Base-by-base conservation (phyloP, 1,140 invertebrate genomes). In the Conus betulinus region DNA sequence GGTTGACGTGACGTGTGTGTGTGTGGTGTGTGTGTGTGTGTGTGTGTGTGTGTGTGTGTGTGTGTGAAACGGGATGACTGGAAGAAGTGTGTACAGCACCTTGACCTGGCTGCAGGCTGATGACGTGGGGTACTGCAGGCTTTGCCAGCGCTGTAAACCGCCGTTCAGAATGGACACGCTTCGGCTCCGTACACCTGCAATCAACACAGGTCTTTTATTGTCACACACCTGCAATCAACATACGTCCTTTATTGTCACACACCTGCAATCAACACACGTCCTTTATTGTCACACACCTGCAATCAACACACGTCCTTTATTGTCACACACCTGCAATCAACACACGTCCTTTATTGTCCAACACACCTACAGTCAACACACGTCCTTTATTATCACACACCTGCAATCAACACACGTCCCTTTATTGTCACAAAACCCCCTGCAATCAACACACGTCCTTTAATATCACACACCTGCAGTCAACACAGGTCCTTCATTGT, bases 141-240 rank as follows among this genome's bases (percentile, higher is more conserved):
- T 83, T 17, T 67, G 79, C 92, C 92, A 93, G 86, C 90, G 89
- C 55, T 87, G 81, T 25, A 90, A 83, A n/a, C 92, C 92, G 15
- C 92, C 92, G 88, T 93, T 79, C 53, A 93, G 85, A 55, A 93
- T 87, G 15, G 90, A 92, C 25, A 93, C 90, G 10, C 87, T 15
- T 90, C 76, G 17, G 91, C 90, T 57, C 92, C 92, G 88, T 90
- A 92, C 4, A 89, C n/a, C 89, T 92, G 76, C 39, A 88, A 67
- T 83, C 39, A 13, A 17, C 39, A 3, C 52, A 79, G 3, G 57
- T 51, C 87, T 90, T 89, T 57, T 85, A 74, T n/a, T 90, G 85
- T 23, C 92, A 92, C 20, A 92, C 92, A 87, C 92, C 71, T 27
- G 92, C 81, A 52, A 93, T 85, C 10, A 90, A 92, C 87, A 78